phyloP scores from a whole-genome alignment of 2,797 vertebrate species.

The Acanthornis magna region DNA sequence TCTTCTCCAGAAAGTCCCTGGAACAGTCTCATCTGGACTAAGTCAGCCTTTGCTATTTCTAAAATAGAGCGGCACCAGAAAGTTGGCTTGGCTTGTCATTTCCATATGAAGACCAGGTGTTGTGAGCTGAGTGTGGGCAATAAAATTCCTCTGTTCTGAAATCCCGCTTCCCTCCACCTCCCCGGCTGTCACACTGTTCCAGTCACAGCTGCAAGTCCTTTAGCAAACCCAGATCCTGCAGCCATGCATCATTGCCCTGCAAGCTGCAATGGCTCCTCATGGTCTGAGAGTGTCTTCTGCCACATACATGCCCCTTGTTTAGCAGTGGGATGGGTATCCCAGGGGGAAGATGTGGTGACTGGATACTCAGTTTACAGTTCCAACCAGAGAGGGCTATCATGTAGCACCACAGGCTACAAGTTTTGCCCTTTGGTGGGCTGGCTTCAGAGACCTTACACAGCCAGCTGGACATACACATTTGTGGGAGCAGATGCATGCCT shows the following conservation, averaged over 20 bases:
- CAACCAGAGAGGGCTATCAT: background rate
- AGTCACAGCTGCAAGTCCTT: background rate
- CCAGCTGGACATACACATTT: background rate
- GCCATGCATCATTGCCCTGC: background rate
- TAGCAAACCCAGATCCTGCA: background rate
- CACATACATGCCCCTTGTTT: background rate
- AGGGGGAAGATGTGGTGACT: rapidly evolving
- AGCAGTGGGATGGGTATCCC: background rate
- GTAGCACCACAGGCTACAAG: background rate
- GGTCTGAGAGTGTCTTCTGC: background rate
- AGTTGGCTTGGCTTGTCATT: background rate
- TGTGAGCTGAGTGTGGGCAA: background rate
- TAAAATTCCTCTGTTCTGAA: background rate
- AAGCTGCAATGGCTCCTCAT: background rate
- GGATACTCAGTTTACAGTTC: background rate
- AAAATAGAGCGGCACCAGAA: background rate
- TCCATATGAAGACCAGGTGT: background rate
- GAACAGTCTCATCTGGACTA: background rate
- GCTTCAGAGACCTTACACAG: background rate
- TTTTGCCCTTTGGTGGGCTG: background rate
- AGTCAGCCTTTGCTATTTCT: background rate
- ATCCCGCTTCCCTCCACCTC: background rate
- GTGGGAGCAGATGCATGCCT: background rate
- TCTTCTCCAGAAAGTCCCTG: background rate
- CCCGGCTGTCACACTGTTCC: background rate